These are phyloP conservation scores for Malachius bipustulatus DNA, from an alignment of 2,888 invertebrate genomes.

Conservation along the genomic window DNA sequence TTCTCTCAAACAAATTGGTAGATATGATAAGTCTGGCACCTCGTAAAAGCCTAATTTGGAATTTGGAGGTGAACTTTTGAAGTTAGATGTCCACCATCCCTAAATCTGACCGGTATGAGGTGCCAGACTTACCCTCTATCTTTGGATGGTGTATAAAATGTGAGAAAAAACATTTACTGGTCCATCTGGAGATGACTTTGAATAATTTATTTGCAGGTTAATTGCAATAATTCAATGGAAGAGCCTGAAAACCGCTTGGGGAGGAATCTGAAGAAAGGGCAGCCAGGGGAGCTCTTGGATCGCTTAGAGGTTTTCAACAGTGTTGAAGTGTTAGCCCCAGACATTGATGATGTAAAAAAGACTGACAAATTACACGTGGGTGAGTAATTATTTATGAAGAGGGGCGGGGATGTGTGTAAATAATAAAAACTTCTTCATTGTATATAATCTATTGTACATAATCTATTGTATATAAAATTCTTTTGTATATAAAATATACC, in stretches of 20 bases:
- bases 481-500: too few species aligned
- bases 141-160: too few species aligned
- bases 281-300: constrained; percentile 48
- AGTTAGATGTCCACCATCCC: too few species aligned
- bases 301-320: constrained; percentile 67
- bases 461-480: too few species aligned
- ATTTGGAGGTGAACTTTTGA: too few species aligned
- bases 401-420: constrained; percentile 11
- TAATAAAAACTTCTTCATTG: too few species aligned
- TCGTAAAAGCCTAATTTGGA: too few species aligned
- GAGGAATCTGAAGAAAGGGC: constrained; percentile 38
- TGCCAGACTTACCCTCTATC: too few species aligned
- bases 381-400: constrained; percentile 9
- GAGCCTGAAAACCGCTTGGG: constrained; percentile 28
- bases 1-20: too few species aligned
- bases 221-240: constrained; percentile 32
- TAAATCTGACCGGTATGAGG: too few species aligned
- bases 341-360: constrained; percentile 50
- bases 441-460: too few species aligned
- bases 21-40: too few species aligned
- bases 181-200: background rate
- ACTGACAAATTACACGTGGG: constrained; percentile 18
- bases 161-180: background rate
- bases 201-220: constrained; percentile 29
- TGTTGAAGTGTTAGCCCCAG: constrained; percentile 66